phyloP scores from a whole-genome alignment of 2,113 vertebrate species.

The Microcebus murinus region DNA sequence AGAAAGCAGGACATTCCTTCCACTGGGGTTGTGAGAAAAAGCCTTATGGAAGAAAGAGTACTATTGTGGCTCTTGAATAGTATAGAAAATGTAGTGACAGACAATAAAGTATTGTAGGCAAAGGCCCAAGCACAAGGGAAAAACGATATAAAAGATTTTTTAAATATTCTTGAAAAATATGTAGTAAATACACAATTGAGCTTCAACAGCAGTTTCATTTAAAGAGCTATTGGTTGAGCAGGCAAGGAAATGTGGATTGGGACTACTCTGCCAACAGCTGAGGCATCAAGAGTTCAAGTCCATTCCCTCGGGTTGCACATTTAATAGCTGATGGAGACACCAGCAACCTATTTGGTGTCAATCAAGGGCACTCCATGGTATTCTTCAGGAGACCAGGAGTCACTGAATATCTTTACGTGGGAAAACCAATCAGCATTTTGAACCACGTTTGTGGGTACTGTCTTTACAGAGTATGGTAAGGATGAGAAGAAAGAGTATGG shows the following conservation, averaged over 20 bases:
- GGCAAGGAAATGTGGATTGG: neutral
- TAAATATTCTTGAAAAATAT: neutral
- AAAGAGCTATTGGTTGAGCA: neutral
- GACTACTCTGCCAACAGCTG: neutral
- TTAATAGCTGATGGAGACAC: neutral
- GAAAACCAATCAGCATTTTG: neutral
- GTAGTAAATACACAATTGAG: neutral
- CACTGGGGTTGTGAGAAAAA: neutral
- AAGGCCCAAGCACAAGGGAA: neutral
- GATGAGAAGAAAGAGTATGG: neutral
- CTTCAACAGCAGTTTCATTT: neutral
- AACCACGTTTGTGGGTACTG: fast-evolving
- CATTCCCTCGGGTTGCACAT: neutral
- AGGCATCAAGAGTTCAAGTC: neutral
- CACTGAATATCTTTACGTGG: neutral
- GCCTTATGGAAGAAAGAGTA: neutral
- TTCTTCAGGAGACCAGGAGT: neutral
- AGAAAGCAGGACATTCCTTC: neutral
- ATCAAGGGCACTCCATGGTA: neutral
- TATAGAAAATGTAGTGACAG: neutral
- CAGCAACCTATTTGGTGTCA: neutral
- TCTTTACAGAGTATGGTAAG: too few relatives aligned
- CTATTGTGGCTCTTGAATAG: neutral
- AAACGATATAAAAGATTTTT: neutral
- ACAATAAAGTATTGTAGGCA: neutral